Conservation (phyloP, 2,888 invertebrate species). For the Fragum sueziense region DNA sequence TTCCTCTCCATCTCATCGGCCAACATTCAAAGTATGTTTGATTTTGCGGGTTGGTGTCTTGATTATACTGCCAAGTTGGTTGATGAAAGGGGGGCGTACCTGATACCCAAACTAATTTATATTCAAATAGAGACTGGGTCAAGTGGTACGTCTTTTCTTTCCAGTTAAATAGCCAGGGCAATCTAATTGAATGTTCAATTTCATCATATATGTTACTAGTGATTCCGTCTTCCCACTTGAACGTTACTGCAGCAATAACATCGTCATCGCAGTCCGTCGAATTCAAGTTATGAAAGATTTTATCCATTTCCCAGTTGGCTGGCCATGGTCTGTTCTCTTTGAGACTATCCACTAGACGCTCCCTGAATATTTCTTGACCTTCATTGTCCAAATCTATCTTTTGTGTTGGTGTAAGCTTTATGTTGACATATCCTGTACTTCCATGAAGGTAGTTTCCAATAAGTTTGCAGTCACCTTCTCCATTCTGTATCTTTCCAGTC, state of each 20-base stretch:
- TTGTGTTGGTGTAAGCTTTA: neutral
- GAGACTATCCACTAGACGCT: neutral
- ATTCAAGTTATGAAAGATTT: neutral
- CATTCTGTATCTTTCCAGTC: neutral
- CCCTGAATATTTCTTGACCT: neutral
- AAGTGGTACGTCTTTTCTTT: neutral
- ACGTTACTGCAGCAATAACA: neutral
- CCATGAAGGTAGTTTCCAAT: neutral
- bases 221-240: neutral
- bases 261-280: neutral
- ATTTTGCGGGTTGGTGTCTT: neutral
- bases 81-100: neutral
- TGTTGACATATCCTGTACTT: neutral
- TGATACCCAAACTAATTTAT: no score
- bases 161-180: neutral
- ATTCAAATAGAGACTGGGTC: neutral
- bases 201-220: neutral
- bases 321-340: neutral
- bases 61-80: neutral
- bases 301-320: neutral
- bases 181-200: neutral
- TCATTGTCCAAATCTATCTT: neutral
- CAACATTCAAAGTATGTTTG: neutral
- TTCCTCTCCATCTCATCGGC: neutral
- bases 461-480: neutral